phyloP scores from a whole-genome alignment of 1,140 invertebrate genomes.

The Heliothis virescens region DNA sequence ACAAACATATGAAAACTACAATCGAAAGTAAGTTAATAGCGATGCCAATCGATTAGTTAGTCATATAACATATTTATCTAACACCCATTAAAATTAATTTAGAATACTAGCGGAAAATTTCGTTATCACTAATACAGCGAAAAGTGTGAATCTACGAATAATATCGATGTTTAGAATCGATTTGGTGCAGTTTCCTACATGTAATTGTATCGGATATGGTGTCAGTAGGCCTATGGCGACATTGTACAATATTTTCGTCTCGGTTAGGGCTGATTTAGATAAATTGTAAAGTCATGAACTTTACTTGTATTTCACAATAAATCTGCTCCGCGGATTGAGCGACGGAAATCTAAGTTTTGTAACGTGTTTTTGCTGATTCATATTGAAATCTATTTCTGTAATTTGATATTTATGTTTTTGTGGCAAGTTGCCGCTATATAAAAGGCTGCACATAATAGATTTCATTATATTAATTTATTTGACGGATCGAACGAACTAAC shows the following conservation, averaged over 20 bases:
- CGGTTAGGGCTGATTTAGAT: background rate
- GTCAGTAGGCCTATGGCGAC: background rate
- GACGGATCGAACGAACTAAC: too few species aligned
- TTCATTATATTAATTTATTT: too few species aligned
- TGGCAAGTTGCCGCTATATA: too few species aligned
- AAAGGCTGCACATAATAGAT: too few species aligned
- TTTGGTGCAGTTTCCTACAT: conserved; percentile 14
- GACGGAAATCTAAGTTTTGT: too few species aligned
- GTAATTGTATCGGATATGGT: conserved; percentile 18
- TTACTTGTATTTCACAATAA: conserved; percentile 5
- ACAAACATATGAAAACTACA: conserved; percentile 33
- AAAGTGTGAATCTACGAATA: background rate
- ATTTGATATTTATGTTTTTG: background rate
- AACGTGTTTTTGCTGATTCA: too few species aligned
- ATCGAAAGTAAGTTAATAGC: conserved; percentile 20
- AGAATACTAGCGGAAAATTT: background rate
- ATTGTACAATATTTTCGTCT: conserved; percentile 1
- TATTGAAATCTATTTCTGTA: too few species aligned
- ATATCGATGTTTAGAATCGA: background rate
- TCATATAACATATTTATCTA: conserved; percentile 13
- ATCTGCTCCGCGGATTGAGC: background rate
- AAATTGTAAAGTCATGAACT: conserved; percentile 7
- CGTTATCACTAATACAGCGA: conserved; percentile 22
- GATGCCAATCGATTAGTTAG: conserved; percentile 21
- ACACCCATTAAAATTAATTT: conserved; percentile 12